phyloP scores from a whole-genome alignment of 2,888 invertebrate species.

The Brachyptera risi region DNA sequence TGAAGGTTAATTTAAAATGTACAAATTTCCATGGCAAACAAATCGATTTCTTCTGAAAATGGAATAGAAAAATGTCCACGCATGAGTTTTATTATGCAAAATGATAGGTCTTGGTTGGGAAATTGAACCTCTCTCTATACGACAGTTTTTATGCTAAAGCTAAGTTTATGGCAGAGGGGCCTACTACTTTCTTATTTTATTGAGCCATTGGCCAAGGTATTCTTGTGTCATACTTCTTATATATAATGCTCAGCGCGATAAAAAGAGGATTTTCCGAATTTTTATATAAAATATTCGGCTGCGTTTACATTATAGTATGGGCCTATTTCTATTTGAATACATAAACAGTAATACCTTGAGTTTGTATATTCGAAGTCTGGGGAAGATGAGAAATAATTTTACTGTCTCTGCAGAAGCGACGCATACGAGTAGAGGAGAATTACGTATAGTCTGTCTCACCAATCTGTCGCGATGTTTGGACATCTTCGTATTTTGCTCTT shows the following conservation, averaged over 20 bases:
- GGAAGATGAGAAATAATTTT: no score
- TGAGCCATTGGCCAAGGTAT: background rate
- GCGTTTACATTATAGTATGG: background rate
- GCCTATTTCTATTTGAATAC: background rate
- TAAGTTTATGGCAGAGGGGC: background rate
- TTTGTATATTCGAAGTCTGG: no score
- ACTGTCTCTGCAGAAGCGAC: no score
- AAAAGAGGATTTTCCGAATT: background rate
- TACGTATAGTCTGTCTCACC: no score
- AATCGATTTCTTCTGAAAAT: background rate
- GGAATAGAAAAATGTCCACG: background rate
- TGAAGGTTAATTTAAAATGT: background rate
- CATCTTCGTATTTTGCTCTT: no score
- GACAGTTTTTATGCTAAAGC: slow-evolving; percentile 8
- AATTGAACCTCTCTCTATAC: background rate
- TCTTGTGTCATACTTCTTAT: background rate
- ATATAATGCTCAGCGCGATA: no score
- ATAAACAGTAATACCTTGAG: background rate
- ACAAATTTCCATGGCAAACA: background rate
- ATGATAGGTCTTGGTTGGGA: background rate
- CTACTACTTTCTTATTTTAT: slow-evolving; percentile 8
- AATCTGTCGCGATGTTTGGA: no score
- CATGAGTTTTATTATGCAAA: background rate
- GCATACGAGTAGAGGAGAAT: no score
- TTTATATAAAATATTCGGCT: background rate